Evolutionary conservation across 2,113 vertebrate genomes (phyloP), one percentile per base, ranked within the genome.

Genomic region (Marcusenius ussheri): DNA sequence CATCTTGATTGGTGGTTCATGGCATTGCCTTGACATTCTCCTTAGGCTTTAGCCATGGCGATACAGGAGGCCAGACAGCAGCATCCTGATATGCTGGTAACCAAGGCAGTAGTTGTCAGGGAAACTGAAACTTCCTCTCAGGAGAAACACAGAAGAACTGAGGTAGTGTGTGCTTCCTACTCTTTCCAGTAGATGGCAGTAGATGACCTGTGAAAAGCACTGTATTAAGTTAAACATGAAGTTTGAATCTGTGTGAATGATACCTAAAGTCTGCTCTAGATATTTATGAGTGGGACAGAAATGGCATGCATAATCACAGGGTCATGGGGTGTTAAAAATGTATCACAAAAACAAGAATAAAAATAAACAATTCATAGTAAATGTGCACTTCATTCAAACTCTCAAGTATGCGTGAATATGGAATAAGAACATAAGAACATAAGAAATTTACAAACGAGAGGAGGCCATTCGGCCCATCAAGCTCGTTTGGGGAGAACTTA

Each of bases 81-180:
- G 95, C 98, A 99, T 90, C 98, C 98, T 0, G 98, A 99, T 95
- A 99, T 99, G 98, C 95, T 99, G 95, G 98, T 99, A 94, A 99
- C 98, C 93, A 99, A 99, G 96, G 98, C 98, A 89, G 98, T 99
- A 93, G 98, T 99, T 85, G 99, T 99, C 94, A 98, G 97, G 96
- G 98, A 99, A 97, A 98, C 98, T 92, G 98, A 99, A 85, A 96
- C 97, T 91, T 97, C 97, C 92, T 97, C 96, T 0, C 97, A 98
- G 93, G 98, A 99, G 91, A 95, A 96, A 92, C 97, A 96, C 94
- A 97, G 95, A 95, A 97, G 95, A 91, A 93, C 96, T 80, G 96
- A 99, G 97, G 98, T 99, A 62, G 35, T 5, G 17, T 90, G 47
- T 66, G 56, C 42, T 39, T 90, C 46, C 5, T 24, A 24, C 21